phyloP scores from a whole-genome alignment of 2,888 invertebrate genomes.

The Salpingus planirostris region DNA sequence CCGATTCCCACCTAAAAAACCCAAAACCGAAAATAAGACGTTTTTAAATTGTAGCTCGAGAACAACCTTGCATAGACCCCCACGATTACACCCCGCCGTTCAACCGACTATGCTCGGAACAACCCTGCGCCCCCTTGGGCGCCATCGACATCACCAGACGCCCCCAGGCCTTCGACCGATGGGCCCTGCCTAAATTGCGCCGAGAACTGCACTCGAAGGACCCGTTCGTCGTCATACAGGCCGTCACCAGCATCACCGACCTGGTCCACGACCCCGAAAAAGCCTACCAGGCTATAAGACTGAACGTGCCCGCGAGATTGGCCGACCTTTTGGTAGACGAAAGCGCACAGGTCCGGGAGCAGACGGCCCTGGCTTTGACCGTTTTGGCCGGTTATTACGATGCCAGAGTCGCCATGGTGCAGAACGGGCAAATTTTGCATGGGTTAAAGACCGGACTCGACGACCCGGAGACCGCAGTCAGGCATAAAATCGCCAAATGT shows the following conservation, averaged over 20 bases:
- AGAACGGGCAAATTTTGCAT: constrained; percentile 30
- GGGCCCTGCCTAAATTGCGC: constrained; percentile 40
- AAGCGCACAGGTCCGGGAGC: constrained; percentile 33
- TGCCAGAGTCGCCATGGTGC: constrained; percentile 38
- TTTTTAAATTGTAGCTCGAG: constrained; percentile 22
- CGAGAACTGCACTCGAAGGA: constrained; percentile 38
- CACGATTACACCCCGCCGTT: constrained; percentile 33
- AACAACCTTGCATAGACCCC: constrained; percentile 22
- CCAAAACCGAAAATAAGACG: constrained; percentile 6
- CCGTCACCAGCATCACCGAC: constrained; percentile 41
- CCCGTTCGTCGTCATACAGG: constrained; percentile 31
- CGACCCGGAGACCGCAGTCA: constrained; percentile 33
- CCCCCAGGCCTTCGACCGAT: constrained; percentile 39
- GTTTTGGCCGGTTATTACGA: constrained; percentile 35
- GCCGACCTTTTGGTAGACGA: constrained; percentile 30
- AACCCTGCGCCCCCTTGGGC: constrained; percentile 39
- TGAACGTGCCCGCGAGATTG: constrained; percentile 39
- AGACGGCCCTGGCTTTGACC: constrained; percentile 34
- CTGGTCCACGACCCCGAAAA: constrained; percentile 42
- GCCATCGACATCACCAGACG: constrained; percentile 40
- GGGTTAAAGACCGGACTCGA: constrained; percentile 32
- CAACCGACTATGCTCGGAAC: constrained; percentile 34
- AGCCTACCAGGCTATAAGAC: constrained; percentile 37
- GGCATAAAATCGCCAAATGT: constrained; percentile 36
- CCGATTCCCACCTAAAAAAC: constrained; percentile 22